These are phyloP conservation scores for Oreochromis aureus DNA, from an alignment of 2,113 vertebrate genomes.

Conservation along the genomic window DNA sequence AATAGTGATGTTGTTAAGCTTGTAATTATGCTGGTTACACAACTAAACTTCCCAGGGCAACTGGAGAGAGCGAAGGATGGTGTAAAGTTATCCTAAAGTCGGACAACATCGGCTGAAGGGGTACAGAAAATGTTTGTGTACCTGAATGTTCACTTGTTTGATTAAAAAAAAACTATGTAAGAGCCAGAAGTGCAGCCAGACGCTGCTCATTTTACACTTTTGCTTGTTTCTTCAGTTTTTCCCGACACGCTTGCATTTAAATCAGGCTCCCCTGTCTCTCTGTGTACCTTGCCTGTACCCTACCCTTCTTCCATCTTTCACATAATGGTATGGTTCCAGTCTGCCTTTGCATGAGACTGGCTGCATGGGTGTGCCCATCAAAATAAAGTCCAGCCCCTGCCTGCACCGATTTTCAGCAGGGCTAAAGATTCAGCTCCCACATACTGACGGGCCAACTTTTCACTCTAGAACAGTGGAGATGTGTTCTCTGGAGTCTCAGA, in stretches of 20 bases:
- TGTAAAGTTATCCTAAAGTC: fast-evolving
- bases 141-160: not conserved
- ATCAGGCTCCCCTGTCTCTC: no score
- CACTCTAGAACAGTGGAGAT: no score
- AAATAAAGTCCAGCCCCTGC: no score
- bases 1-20: not conserved
- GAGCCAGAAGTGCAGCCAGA: not conserved
- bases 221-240: not conserved
- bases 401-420: no score
- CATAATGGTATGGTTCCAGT: no score
- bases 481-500: no score
- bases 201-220: not conserved
- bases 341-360: no score
- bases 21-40: not conserved
- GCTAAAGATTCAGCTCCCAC: no score
- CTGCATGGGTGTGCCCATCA: no score
- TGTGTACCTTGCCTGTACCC: no score
- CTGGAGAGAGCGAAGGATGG: not conserved
- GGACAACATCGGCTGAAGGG: not conserved
- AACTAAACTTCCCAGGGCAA: not conserved
- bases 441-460: no score
- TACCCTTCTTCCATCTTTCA: no score
- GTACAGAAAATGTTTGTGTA: fast-evolving
- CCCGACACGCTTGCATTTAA: not conserved
- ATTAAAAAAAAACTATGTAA: not conserved